A percentile compares a stretch with the other conserved stretches of the same genome.
Evolutionary conservation across 2,888 invertebrate species (phyloP).

Genomic region (Geophilus truncorum): DNA sequence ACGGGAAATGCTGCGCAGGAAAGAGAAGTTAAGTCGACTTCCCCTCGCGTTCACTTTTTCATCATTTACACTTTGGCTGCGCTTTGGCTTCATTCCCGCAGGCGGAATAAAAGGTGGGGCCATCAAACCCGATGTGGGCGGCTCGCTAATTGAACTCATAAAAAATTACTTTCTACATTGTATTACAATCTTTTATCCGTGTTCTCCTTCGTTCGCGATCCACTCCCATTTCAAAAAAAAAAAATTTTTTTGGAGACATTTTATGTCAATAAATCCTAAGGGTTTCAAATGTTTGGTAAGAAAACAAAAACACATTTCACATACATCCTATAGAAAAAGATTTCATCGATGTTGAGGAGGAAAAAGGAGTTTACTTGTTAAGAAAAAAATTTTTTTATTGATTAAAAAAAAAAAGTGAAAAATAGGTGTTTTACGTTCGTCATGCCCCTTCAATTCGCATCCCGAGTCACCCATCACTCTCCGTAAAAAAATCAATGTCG

Average conservation of each 20-base stretch:
- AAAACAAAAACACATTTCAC: background rate
- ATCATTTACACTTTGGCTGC: no score
- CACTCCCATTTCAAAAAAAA: background rate
- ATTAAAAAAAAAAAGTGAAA: no score
- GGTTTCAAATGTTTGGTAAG: background rate
- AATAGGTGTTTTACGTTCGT: no score
- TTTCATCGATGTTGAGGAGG: no score
- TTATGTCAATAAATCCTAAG: no score
- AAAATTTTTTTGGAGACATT: no score
- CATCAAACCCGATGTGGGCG: background rate
- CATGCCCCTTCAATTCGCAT: no score
- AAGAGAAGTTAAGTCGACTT: background rate
- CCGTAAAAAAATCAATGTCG: no score
- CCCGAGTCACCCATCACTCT: no score
- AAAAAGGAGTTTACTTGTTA: no score
- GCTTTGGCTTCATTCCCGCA: slow-evolving; percentile 4
- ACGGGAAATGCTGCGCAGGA: background rate
- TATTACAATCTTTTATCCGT: background rate
- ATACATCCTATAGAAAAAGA: background rate
- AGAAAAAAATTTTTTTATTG: no score
- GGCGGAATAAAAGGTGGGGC: background rate
- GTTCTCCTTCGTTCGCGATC: background rate
- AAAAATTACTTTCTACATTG: background rate
- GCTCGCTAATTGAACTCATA: slow-evolving; percentile 6
- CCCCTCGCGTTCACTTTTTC: background rate